Conservation (phyloP, 2,797 vertebrate species). For the Malurus splendens region DNA sequence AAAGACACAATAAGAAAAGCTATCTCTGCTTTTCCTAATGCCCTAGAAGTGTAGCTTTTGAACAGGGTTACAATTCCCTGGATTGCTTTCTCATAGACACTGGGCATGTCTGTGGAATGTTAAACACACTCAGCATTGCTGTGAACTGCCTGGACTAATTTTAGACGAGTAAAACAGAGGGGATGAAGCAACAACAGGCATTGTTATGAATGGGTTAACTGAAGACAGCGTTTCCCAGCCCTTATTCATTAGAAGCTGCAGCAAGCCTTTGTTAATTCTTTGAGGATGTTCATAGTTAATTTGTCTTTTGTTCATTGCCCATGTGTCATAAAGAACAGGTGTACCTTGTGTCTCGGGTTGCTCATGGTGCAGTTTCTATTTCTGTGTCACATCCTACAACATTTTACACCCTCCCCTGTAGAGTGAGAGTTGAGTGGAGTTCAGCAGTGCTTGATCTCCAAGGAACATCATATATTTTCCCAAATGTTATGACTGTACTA, state of each 20-base stretch:
- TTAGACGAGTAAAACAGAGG: background rate
- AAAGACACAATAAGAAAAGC: background rate
- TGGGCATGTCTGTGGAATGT: background rate
- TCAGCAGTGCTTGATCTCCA: background rate
- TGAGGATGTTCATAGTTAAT: background rate
- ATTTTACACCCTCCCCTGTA: background rate
- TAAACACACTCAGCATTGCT: background rate
- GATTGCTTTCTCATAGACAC: background rate
- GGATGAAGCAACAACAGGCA: background rate
- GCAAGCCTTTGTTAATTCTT: background rate
- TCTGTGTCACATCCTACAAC: background rate
- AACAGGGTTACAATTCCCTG: background rate
- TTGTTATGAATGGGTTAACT: background rate
- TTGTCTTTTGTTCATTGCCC: background rate
- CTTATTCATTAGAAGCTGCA: background rate
- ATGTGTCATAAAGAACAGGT: background rate
- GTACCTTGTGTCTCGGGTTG: background rate
- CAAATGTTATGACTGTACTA: background rate
- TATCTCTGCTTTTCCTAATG: background rate
- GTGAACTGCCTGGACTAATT: background rate
- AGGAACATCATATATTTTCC: background rate
- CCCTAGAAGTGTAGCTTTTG: rapidly evolving
- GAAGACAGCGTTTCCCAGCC: background rate
- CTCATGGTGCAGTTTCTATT: background rate
- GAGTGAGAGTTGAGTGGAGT: background rate